Base-by-base conservation (phyloP, 1,140 invertebrate species). In the Eciton burchellii region DNA sequence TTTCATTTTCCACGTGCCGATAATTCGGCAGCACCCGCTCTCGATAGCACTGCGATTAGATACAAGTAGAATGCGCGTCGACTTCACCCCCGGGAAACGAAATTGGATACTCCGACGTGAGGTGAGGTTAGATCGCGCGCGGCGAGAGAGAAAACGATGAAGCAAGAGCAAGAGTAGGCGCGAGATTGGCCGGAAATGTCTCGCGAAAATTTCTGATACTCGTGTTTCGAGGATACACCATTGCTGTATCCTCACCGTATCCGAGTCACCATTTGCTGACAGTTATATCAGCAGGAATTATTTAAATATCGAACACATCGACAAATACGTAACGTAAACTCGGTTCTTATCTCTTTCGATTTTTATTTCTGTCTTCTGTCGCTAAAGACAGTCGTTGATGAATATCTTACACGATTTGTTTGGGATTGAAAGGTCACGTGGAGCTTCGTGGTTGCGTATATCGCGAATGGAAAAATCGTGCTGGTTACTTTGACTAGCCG, bases 1-100 rank as follows among this genome's bases (percentile, higher is more conserved):
- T 77, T 29, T 77, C 77, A 29, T 66, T 60, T 81, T 81, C 43
- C 68, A 35, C 26, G 68, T 73, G 24, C 68, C 43, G 77, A 81
- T 81, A 73, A 81, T 24, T 70, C 74, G 74, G 0, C 45, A 26
- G n/a, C 52, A n/a, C 52, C 6, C 21, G 21, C 11, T 21, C 14
- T 62, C 68, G 74, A 77, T 77, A 77, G 56, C 47, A 54, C 26
- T 19, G 19, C 24, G 24, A 29, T 43, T 45, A 12, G 59, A 21
- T 43, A 6, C 35, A 35, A 35, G 35, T n/a, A 63, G 63, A 9
- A 1, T 35, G 59, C n/a, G 29, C 14, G 8, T 3, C 19, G 59
- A 35, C 43, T 57, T 47, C 19, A 8, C 47, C 72, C 43, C 45
- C 72, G 63, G 63, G 16, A 56, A 68, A 77, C 63, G 74, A 79